These are phyloP conservation scores for Planiliza haematocheilus DNA, from an alignment of 2,113 vertebrate genomes.

Conservation along the genomic window DNA sequence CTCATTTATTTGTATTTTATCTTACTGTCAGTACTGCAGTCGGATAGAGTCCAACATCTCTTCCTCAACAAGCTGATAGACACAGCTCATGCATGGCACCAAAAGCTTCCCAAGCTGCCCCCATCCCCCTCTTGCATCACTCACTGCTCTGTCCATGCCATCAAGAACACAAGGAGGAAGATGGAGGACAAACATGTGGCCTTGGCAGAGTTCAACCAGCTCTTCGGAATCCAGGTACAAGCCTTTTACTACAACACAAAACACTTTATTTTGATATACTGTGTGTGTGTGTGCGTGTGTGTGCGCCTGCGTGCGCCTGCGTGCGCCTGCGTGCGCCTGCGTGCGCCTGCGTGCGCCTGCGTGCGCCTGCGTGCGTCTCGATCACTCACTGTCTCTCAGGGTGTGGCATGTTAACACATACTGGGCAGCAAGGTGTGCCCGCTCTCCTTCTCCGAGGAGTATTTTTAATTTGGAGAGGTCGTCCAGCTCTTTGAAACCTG, in stretches of 20 bases:
- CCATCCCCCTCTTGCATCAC: conserved; percentile 18
- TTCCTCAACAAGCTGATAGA: conserved; percentile 89
- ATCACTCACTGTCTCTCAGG: no score
- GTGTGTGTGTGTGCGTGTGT: no score
- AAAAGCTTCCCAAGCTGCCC: conserved; percentile 50
- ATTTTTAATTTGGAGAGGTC: no score
- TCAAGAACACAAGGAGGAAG: conserved; percentile 92
- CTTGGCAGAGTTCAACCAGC: conserved; percentile 88
- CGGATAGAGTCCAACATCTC: conserved; percentile 79
- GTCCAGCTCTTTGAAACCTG: no score
- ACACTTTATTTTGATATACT: no score
- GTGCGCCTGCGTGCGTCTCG: no score
- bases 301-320: no score
- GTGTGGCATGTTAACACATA: no score
- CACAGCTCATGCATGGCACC: conserved; percentile 82
- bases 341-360: no score
- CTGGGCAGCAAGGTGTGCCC: no score
- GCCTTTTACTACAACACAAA: background rate
- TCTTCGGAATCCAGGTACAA: conserved; percentile 87
- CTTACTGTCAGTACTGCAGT: conserved; percentile 83
- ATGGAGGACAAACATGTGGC: conserved; percentile 95
- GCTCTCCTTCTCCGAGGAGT: no score
- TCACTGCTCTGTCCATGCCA: conserved; percentile 87
- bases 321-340: no score
- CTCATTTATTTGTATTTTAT: background rate